Evolutionary conservation across 2,888 invertebrate genomes (phyloP), one percentile per base, ranked within the genome.

Genomic region (Melanostoma mellinum): DNA sequence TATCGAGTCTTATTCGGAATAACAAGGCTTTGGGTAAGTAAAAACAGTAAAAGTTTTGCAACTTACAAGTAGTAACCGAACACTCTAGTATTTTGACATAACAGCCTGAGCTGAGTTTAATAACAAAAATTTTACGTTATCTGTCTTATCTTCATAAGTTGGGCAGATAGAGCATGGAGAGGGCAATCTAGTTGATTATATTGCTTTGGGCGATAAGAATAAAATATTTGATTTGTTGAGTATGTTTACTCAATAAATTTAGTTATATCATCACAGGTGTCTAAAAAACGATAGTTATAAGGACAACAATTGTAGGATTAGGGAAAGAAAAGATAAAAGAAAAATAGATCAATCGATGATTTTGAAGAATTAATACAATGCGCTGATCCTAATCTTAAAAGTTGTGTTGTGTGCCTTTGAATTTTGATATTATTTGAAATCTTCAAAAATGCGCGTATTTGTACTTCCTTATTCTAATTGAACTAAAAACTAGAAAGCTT

Each of bases 1-100:
- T 99, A 0, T 99, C 99, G 1, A 95, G 95, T 89, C 93, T 99
- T 80, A 99, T 99, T 88, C 94, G 99, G 72, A 96, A 97, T 90
- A 94, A 95, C 88, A 94, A 96, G 89, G 95, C 97, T 40, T 92
- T 95, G 86, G 95, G 95, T 94, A 91, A 91, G 91, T 86, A 8
- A 35, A 40, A 32, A 36, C 32, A 56, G 46, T 42, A 33, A 40
- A 55, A 52, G 6, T 30, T 56, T 44, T 56, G 60, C 33, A 40
- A 42, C 10, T 35, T 67, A 60, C n/a, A 50, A 48, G 6, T 6
- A 6, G 20, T 63, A n/a, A 2, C 9, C 20, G 9, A 52, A 9
- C 35, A 55, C 46, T 56, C 3, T 6, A 4, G 6, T 42, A 10
- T n/a, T 9, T 68, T 50, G 38, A 61, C 44, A 36, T 67, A 76